phyloP scores from a whole-genome alignment of 2,113 vertebrate genomes.

The Eonycteris spelaea region DNA sequence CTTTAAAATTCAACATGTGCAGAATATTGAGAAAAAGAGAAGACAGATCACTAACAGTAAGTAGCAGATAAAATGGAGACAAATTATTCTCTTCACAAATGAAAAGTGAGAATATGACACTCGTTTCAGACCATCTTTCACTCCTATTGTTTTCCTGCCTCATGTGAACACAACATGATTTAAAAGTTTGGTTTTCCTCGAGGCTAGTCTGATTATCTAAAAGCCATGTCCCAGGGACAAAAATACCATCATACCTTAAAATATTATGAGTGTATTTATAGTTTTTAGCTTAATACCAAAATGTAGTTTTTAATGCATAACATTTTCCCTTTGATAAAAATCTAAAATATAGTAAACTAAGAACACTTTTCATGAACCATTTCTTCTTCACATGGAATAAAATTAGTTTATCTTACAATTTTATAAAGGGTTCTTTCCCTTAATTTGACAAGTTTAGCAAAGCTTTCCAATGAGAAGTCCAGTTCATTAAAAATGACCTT shows the following conservation, averaged over 20 bases:
- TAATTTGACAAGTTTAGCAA: slow-evolving; percentile 59
- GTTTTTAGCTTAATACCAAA: not conserved
- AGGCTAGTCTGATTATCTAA: slow-evolving; percentile 8
- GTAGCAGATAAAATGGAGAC: not conserved
- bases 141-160: not conserved
- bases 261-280: not conserved
- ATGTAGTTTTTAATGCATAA: slow-evolving; percentile 8
- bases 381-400: slow-evolving; percentile 51
- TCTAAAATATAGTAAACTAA: slow-evolving; percentile 25
- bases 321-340: slow-evolving; percentile 57
- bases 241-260: not conserved
- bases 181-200: slow-evolving; percentile 26
- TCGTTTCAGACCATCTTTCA: not conserved
- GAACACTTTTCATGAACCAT: slow-evolving; percentile 20
- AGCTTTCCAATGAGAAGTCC: slow-evolving; percentile 64
- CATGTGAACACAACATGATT: not conserved
- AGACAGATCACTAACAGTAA: not conserved
- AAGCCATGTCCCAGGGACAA: not conserved
- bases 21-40: not conserved
- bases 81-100: not conserved
- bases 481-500: slow-evolving; percentile 69
- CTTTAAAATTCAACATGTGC: not conserved
- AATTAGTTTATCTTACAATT: slow-evolving; percentile 64
- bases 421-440: slow-evolving; percentile 40
- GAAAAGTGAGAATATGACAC: not conserved